A percentile compares a stretch with the other conserved stretches of the same genome.
phyloP scores from a whole-genome alignment of 2,113 vertebrate genomes.

The Psilopsiagon aurifrons region DNA sequence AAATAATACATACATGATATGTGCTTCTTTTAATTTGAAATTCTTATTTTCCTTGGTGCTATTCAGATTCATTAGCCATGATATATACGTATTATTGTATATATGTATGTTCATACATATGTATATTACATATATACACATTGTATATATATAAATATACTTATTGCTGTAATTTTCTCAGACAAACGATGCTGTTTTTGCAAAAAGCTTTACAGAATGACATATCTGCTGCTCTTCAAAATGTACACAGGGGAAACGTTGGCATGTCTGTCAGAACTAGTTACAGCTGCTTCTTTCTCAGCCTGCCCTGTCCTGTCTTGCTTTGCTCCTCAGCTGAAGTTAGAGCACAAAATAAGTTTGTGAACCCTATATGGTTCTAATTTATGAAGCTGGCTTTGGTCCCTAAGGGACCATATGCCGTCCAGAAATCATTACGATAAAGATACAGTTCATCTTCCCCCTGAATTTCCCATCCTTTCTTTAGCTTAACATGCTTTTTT shows the following conservation, averaged over 20 bases:
- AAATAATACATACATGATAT: not conserved
- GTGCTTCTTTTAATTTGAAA: not conserved
- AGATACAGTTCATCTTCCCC: not conserved
- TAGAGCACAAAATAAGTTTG: slow-evolving; percentile 18
- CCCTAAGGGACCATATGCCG: not conserved
- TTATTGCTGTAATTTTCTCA: not conserved
- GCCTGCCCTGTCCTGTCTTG: slow-evolving; percentile 12
- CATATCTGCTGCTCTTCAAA: not conserved
- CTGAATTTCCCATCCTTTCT: not conserved
- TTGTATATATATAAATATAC: not conserved
- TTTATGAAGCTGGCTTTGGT: slow-evolving; percentile 49
- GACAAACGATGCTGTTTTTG: not conserved
- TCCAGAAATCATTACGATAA: slow-evolving; percentile 32
- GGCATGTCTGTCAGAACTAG: not conserved
- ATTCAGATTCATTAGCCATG: not conserved
- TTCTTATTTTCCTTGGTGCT: not conserved
- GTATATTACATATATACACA: not conserved
- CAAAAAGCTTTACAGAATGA: not conserved
- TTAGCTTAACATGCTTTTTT: not conserved
- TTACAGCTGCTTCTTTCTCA: slow-evolving; percentile 18
- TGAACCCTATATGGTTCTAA: slow-evolving; percentile 40
- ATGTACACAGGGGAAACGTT: not conserved
- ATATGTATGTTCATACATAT: not conserved
- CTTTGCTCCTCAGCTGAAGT: slow-evolving; percentile 28
- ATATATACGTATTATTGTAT: not conserved